Percentiles rank a stretch among this genome's conserved stretches.
phyloP scores from a whole-genome alignment of 2,797 vertebrate species.

The Siniperca obscura region DNA sequence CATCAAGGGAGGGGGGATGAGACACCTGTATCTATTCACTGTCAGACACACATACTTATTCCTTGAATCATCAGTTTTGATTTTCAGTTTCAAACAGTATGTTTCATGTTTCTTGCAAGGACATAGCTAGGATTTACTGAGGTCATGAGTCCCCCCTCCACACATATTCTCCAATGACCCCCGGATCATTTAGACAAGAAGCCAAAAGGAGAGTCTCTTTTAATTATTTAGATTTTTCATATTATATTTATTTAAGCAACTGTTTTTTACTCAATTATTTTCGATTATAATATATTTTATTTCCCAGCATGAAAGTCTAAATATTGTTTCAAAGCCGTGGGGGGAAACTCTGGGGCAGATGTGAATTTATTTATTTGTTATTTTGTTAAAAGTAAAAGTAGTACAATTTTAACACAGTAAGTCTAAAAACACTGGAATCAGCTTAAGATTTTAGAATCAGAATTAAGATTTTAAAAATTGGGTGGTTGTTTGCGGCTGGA shows the following conservation, averaged over 20 bases:
- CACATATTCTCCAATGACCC: background rate
- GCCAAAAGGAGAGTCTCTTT: background rate
- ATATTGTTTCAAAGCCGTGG: background rate
- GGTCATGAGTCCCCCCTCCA: background rate
- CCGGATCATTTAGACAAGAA: background rate
- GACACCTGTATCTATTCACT: slow-evolving; percentile 59
- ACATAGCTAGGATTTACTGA: too few species aligned
- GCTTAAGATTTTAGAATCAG: too few species aligned
- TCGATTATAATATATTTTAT: too few species aligned
- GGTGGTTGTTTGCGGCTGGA: background rate
- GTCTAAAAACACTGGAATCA: background rate
- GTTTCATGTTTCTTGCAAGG: background rate
- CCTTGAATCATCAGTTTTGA: background rate
- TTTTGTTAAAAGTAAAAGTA: background rate
- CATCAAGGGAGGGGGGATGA: slow-evolving; percentile 60
- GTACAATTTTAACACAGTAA: background rate
- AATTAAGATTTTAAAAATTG: background rate
- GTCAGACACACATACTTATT: slow-evolving; percentile 28
- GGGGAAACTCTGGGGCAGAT: too few species aligned
- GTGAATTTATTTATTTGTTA: background rate
- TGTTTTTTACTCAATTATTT: background rate
- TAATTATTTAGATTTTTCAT: background rate
- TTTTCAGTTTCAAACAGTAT: background rate
- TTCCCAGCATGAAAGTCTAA: too few species aligned
- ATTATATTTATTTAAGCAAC: background rate